phyloP scores from a whole-genome alignment of 2,113 vertebrate genomes.

The Atherinomorus stipes region DNA sequence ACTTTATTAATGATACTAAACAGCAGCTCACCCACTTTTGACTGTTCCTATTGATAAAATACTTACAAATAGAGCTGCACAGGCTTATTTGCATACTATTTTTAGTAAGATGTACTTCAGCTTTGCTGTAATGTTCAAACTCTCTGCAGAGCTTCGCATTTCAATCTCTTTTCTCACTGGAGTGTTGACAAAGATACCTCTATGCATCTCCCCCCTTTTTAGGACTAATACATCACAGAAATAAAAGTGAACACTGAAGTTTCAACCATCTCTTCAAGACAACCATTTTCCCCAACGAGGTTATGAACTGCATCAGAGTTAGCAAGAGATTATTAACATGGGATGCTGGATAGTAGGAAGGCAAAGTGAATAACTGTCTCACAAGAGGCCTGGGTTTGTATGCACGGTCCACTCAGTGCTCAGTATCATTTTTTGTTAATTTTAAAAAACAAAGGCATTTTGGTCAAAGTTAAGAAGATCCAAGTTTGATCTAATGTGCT shows the following conservation, averaged over 20 bases:
- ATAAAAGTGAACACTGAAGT: not conserved
- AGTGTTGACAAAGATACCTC: conserved; percentile 17
- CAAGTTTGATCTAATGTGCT: too few relatives aligned
- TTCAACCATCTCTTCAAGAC: not conserved
- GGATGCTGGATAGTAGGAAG: not conserved
- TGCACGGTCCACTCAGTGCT: not conserved
- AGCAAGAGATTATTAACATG: not conserved
- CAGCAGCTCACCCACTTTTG: conserved; percentile 12
- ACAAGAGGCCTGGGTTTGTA: not conserved
- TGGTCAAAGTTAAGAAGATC: too few relatives aligned
- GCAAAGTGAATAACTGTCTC: not conserved
- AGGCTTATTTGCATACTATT: conserved; percentile 68
- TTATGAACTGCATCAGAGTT: not conserved
- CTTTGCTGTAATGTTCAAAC: conserved; percentile 62
- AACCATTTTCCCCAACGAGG: not conserved
- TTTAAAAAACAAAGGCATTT: too few relatives aligned
- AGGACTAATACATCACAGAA: not conserved
- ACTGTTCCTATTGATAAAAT: conserved; percentile 22
- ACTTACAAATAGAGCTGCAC: conserved; percentile 32
- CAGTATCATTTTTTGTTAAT: not conserved
- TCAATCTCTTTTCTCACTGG: conserved; percentile 27
- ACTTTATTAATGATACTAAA: conserved; percentile 12
- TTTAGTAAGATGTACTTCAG: conserved; percentile 46
- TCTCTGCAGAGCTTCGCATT: conserved; percentile 30
- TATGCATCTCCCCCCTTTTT: not conserved